Conservation (phyloP, 1,140 invertebrate genomes). For the Drosophila azteca region DNA sequence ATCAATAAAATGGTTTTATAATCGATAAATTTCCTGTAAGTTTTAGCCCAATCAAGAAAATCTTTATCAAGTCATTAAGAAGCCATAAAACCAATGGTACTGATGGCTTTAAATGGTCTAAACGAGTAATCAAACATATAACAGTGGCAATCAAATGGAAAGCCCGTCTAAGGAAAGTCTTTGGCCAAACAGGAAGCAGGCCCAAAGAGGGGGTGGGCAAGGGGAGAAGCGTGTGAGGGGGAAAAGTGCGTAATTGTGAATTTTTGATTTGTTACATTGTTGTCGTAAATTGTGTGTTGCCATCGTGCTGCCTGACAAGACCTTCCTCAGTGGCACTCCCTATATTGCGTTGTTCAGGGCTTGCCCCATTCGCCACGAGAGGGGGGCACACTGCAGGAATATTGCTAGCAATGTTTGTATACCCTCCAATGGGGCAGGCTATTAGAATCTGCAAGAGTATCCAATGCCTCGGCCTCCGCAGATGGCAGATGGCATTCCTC, state of each 20-base stretch:
- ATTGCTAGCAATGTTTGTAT: slow-evolving; percentile 33
- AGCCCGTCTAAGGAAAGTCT: slow-evolving; percentile 25
- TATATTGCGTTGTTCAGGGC: slow-evolving; percentile 9
- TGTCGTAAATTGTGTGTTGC: slow-evolving; percentile 39
- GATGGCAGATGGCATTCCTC: no score
- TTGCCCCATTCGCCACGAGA: slow-evolving; percentile 20
- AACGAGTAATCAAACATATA: slow-evolving; percentile 25
- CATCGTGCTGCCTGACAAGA: slow-evolving; percentile 26
- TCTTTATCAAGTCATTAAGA: slow-evolving; percentile 28
- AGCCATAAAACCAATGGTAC: slow-evolving; percentile 21
- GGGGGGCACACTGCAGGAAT: neutral
- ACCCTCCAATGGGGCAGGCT: no score
- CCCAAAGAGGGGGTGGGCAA: slow-evolving; percentile 2
- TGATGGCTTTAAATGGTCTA: slow-evolving; percentile 21
- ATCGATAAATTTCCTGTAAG: slow-evolving; percentile 2
- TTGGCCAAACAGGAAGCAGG: slow-evolving; percentile 27
- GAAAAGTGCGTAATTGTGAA: slow-evolving; percentile 48
- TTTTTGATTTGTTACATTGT: slow-evolving; percentile 39
- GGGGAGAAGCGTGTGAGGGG: slow-evolving; percentile 3
- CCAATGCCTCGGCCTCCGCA: no score
- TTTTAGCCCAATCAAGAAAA: slow-evolving; percentile 11
- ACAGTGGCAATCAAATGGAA: slow-evolving; percentile 22
- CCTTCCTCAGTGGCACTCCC: slow-evolving; percentile 39
- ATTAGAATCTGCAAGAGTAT: no score
- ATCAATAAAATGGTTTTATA: neutral